phyloP scores from a whole-genome alignment of 2,797 vertebrate species.

The Notamacropus eugenii region DNA sequence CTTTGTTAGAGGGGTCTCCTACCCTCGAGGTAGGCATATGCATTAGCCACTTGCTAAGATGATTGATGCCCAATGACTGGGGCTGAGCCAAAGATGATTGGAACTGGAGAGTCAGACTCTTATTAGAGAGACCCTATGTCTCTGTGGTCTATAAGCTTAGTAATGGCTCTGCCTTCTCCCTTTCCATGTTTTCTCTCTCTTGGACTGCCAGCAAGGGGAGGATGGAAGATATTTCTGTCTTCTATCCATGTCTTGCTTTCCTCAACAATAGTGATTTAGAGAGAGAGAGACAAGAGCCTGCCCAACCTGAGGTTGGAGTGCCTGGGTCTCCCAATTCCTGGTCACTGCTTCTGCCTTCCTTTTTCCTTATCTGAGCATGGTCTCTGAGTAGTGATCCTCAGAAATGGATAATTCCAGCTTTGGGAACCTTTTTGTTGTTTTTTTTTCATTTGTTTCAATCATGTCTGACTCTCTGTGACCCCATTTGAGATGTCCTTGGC shows the following conservation, averaged over 20 bases:
- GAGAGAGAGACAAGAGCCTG: neutral
- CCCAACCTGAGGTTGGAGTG: neutral
- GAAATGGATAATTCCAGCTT: neutral
- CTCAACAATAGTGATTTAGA: neutral
- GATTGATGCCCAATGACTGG: neutral
- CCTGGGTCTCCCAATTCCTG: neutral
- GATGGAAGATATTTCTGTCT: neutral
- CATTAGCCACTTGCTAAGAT: neutral
- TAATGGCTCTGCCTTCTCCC: neutral
- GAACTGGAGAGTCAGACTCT: neutral
- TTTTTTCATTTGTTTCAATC: neutral
- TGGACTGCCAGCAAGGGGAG: neutral
- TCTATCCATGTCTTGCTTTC: neutral
- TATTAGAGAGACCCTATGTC: neutral
- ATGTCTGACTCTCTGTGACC: neutral
- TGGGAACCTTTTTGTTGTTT: neutral
- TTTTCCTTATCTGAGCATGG: neutral
- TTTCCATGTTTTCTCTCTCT: neutral
- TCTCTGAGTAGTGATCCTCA: neutral
- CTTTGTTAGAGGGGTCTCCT: neutral
- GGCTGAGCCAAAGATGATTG: neutral
- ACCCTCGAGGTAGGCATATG: neutral
- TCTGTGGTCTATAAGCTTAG: neutral
- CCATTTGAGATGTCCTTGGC: neutral
- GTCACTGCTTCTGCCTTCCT: neutral